phyloP scores from a whole-genome alignment of 2,888 invertebrate species.

The Orthonychiurus folsomi region DNA sequence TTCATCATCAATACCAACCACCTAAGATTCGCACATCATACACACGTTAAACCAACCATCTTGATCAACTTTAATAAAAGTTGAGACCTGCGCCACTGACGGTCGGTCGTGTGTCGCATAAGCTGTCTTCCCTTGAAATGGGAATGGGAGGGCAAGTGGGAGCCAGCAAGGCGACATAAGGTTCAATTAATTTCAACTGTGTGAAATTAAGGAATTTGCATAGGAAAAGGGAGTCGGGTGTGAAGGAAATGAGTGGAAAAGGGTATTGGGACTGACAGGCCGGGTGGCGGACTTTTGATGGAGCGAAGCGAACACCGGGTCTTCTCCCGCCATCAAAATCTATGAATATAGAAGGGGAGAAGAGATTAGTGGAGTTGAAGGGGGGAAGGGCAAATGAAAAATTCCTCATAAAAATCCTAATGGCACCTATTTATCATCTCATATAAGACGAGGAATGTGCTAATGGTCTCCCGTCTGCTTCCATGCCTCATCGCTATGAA shows the following conservation, averaged over 20 bases:
- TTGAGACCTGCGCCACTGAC: background rate
- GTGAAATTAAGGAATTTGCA: background rate
- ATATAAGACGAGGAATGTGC: background rate
- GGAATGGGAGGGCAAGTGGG: too few species aligned
- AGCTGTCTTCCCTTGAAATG: too few species aligned
- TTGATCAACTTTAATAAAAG: background rate
- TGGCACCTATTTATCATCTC: background rate
- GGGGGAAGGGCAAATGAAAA: background rate
- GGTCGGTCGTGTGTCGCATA: background rate
- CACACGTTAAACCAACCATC: background rate
- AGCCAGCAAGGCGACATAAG: too few species aligned
- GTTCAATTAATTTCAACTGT: background rate
- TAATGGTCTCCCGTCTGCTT: background rate
- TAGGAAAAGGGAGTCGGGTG: background rate
- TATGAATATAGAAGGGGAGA: background rate
- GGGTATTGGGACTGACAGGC: background rate
- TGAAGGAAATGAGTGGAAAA: background rate
- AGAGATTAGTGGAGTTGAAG: background rate
- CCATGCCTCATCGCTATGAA: background rate
- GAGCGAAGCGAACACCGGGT: background rate
- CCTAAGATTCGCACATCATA: background rate
- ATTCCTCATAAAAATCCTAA: constrained; percentile 1
- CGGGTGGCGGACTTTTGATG: background rate
- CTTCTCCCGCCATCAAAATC: background rate
- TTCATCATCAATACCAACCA: background rate